Evolutionary conservation across 2,888 invertebrate genomes (phyloP).

Genomic region (Cistogaster globosa): DNA sequence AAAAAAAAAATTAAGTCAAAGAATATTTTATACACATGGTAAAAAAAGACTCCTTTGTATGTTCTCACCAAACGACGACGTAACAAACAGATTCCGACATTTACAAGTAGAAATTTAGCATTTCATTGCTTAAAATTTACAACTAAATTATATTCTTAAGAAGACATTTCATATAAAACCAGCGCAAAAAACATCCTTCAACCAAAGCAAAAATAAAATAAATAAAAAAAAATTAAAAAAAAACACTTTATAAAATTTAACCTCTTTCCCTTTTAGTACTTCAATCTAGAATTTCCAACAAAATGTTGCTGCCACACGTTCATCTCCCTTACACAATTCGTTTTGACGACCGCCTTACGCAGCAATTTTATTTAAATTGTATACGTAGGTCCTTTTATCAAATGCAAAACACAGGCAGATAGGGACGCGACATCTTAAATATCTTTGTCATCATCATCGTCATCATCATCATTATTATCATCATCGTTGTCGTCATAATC

Average conservation of each 20-base stretch:
- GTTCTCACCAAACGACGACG: neutral
- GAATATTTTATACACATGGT: constrained; percentile 23
- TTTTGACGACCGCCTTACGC: constrained; percentile 11
- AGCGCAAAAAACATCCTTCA: neutral
- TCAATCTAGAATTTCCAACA: constrained; percentile 11
- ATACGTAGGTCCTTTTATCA: constrained; percentile 4
- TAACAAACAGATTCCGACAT: constrained; percentile 53
- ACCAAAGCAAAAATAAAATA: constrained; percentile 31
- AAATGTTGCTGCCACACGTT: neutral
- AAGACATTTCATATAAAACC: constrained; percentile 20
- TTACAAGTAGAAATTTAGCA: constrained; percentile 61
- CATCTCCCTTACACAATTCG: neutral
- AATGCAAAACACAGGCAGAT: neutral
- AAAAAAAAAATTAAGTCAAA: neutral
- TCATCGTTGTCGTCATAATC: constrained; percentile 22
- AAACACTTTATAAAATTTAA: too few relatives aligned
- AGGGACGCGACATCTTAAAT: neutral
- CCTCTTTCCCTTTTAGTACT: neutral
- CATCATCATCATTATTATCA: constrained; percentile 1
- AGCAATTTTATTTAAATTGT: constrained; percentile 10
- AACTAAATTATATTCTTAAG: constrained; percentile 66
- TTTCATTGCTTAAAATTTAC: constrained; percentile 67
- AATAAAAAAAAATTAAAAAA: neutral
- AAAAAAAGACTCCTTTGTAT: neutral
- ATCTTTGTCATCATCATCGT: constrained; percentile 36